Evolutionary conservation across 2,888 invertebrate genomes (phyloP).

Genomic region (Andricus curvator): DNA sequence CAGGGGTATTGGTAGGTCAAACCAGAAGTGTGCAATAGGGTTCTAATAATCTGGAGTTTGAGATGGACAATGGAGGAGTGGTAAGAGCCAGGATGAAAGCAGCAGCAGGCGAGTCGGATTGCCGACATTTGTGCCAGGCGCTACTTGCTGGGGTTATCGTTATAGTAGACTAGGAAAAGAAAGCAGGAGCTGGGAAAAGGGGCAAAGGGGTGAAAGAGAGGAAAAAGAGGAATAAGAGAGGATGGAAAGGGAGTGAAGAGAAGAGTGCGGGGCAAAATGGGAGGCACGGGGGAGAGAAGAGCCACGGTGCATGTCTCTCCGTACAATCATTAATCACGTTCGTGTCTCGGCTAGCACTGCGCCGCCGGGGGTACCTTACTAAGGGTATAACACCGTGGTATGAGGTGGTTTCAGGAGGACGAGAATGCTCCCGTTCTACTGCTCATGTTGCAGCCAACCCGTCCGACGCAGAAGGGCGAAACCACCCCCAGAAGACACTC

Average conservation of each 20-base stretch:
- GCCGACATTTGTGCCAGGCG: slow-evolving; percentile 55
- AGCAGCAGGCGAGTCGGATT: slow-evolving; percentile 60
- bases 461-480: slow-evolving; percentile 55
- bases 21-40: slow-evolving; percentile 47
- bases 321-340: slow-evolving; percentile 77
- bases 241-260: slow-evolving; percentile 54
- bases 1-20: not conserved
- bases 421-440: slow-evolving; percentile 56
- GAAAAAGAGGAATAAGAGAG: slow-evolving; percentile 41
- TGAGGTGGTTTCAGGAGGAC: slow-evolving; percentile 55
- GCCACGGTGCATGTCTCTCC: slow-evolving; percentile 72
- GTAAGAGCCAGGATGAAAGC: slow-evolving; percentile 60
- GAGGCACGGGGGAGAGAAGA: slow-evolving; percentile 47
- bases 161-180: slow-evolving; percentile 60
- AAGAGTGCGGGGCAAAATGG: slow-evolving; percentile 54
- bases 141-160: slow-evolving; percentile 61
- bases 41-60: slow-evolving; percentile 54
- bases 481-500: slow-evolving; percentile 62
- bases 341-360: slow-evolving; percentile 76
- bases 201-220: slow-evolving; percentile 43
- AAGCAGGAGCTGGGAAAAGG: slow-evolving; percentile 49
- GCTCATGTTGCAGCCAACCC: slow-evolving; percentile 53
- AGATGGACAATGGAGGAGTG: slow-evolving; percentile 50
- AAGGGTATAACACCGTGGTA: slow-evolving; percentile 68
- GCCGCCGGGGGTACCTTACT: slow-evolving; percentile 76